A percentile compares a stretch with the other conserved stretches of the same genome.
Evolutionary conservation across 2,113 vertebrate genomes (phyloP).

Genomic region (Recurvirostra avosetta): DNA sequence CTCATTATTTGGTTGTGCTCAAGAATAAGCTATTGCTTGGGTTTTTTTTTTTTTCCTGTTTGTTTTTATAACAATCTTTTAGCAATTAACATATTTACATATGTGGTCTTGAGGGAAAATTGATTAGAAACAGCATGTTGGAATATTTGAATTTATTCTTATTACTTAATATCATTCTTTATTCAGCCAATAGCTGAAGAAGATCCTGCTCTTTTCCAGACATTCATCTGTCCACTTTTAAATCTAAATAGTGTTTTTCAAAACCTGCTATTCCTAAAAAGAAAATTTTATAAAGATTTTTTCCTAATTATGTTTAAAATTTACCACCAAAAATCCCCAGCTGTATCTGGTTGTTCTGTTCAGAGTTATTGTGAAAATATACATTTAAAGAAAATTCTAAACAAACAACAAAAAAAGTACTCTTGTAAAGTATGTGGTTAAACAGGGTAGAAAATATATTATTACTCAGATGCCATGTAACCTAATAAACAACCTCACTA

Average conservation of each 20-base stretch:
- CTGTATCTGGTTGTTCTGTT: neutral
- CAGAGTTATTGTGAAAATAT: neutral
- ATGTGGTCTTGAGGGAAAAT: conserved; percentile 4
- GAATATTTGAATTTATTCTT: conserved; percentile 19
- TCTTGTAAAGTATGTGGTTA: neutral
- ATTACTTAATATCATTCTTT: neutral
- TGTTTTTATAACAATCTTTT: conserved; percentile 38
- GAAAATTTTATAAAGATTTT: neutral
- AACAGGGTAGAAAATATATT: neutral
- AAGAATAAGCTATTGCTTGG: conserved; percentile 17
- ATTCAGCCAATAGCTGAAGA: neutral
- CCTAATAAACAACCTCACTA: neutral
- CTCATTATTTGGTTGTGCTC: neutral
- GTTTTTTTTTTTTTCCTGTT: conserved; percentile 5
- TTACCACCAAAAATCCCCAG: neutral
- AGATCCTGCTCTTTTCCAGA: neutral
- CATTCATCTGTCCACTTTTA: neutral
- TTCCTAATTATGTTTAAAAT: neutral
- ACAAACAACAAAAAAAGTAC: neutral
- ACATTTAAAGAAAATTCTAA: neutral
- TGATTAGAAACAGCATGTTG: conserved; percentile 5
- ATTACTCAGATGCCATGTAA: neutral
- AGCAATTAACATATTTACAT: conserved; percentile 16
- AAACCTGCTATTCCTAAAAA: neutral
- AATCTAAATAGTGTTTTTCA: neutral